Evolutionary conservation across 2,888 invertebrate species (phyloP).

Genomic region (Sinodicranocentrus sp.): DNA sequence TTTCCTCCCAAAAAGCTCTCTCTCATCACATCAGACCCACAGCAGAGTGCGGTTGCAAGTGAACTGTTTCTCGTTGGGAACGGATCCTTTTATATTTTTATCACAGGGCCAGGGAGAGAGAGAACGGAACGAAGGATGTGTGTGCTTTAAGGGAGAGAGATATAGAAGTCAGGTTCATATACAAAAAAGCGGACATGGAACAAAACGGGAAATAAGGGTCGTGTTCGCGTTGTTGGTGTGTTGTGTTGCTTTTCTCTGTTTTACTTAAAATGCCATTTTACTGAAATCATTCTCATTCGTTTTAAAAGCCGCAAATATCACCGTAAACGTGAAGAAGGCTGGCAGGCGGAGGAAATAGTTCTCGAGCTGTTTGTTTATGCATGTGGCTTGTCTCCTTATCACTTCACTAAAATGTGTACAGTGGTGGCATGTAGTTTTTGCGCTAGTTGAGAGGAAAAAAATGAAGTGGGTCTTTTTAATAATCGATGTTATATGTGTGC

Average conservation of each 20-base stretch:
- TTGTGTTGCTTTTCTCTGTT: conserved; percentile 18
- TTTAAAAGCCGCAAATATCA: conserved; percentile 43
- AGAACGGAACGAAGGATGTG: no score
- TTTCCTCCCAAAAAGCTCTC: no score
- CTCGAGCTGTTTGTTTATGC: conserved; percentile 24
- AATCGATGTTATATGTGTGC: no score
- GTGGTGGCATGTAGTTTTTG: no score
- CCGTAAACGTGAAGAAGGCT: background rate
- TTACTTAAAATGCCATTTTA: conserved; percentile 27
- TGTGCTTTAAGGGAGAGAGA: background rate
- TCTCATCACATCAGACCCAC: conserved; percentile 48
- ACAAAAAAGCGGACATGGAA: background rate
- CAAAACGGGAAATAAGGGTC: background rate
- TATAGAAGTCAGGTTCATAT: background rate
- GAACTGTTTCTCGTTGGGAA: conserved; percentile 34
- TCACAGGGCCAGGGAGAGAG: no score
- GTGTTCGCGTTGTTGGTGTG: background rate
- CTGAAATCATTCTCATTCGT: conserved; percentile 47
- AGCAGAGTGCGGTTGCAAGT: conserved; percentile 53
- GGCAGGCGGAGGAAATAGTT: background rate
- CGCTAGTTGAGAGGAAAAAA: no score
- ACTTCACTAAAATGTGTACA: conserved; percentile 32
- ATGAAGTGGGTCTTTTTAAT: no score
- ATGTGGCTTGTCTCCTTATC: conserved; percentile 34
- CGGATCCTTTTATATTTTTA: conserved; percentile 35